Evolutionary conservation across 2,888 invertebrate genomes (phyloP).

Genomic region (Metacarcinus magister): DNA sequence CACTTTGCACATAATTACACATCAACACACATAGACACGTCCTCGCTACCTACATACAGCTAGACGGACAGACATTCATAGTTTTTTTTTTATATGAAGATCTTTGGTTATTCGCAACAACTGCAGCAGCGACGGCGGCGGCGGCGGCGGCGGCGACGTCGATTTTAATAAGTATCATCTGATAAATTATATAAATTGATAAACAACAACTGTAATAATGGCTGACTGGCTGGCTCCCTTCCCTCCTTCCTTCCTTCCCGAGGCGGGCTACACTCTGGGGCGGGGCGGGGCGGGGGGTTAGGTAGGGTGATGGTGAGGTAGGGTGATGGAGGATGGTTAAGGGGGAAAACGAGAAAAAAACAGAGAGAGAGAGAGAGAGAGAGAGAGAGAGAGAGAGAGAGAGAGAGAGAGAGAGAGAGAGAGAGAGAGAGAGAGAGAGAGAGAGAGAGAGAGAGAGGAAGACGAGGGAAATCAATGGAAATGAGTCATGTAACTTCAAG

Average conservation of each 20-base stretch:
- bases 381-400: not conserved
- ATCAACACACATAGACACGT: constrained; percentile 56
- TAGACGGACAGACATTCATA: constrained; percentile 18
- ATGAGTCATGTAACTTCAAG: not conserved
- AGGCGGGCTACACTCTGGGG: not conserved
- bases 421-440: not conserved
- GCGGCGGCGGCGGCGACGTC: not conserved
- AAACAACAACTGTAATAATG: not conserved
- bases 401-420: not conserved
- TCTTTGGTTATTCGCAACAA: not conserved
- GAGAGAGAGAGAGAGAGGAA: not conserved
- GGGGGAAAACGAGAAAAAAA: not conserved
- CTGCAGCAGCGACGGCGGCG: not conserved
- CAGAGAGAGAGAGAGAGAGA: constrained; percentile 27
- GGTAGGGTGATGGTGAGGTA: not conserved
- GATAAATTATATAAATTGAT: not conserved
- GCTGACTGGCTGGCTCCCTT: not conserved
- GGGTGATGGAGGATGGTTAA: not conserved
- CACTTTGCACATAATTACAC: constrained; percentile 43
- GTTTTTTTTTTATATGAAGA: constrained; percentile 31
- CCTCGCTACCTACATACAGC: not conserved
- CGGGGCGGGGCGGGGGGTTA: not conserved
- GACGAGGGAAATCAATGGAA: not conserved
- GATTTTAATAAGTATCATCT: not conserved
- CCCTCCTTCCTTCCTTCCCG: not conserved